A percentile compares a stretch with the other conserved stretches of the same genome.
Evolutionary conservation across 2,113 vertebrate species (phyloP).

Genomic region (Python bivittatus): DNA sequence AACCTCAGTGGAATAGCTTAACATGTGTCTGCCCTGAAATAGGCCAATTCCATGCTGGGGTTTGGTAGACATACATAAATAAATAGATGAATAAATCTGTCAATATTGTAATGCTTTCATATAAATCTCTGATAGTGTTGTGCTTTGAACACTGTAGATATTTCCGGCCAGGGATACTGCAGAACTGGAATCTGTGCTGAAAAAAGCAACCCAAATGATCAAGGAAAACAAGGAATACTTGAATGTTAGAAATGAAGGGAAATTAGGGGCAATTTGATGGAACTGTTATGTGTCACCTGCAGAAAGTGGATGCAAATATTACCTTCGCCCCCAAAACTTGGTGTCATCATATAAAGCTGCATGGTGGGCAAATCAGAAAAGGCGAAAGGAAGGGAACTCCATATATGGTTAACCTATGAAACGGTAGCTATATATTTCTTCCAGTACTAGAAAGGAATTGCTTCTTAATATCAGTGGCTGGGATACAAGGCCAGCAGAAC

Average conservation of each 20-base stretch:
- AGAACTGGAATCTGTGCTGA: background rate
- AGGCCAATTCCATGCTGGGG: background rate
- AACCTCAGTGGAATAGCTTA: background rate
- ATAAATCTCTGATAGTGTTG: background rate
- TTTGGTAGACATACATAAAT: background rate
- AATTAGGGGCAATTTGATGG: background rate
- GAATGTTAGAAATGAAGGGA: background rate
- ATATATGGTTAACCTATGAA: background rate
- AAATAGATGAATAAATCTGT: background rate
- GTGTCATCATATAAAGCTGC: background rate
- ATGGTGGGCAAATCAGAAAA: background rate
- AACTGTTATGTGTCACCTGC: background rate
- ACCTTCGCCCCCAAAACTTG: background rate
- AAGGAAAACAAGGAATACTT: background rate
- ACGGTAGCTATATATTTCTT: background rate
- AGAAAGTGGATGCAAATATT: background rate
- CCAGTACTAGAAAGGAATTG: background rate
- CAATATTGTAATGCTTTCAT: background rate
- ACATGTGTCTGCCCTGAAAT: background rate
- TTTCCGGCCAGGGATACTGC: background rate
- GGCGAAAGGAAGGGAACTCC: background rate
- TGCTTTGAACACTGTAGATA: background rate
- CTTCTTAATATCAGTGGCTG: background rate
- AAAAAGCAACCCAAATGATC: background rate
- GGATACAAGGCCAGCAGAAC: background rate